A percentile compares a stretch with the other conserved stretches of the same genome.
These are phyloP conservation scores for Tangara arthus DNA, from an alignment of 2,797 vertebrate species.

Conservation along the genomic window DNA sequence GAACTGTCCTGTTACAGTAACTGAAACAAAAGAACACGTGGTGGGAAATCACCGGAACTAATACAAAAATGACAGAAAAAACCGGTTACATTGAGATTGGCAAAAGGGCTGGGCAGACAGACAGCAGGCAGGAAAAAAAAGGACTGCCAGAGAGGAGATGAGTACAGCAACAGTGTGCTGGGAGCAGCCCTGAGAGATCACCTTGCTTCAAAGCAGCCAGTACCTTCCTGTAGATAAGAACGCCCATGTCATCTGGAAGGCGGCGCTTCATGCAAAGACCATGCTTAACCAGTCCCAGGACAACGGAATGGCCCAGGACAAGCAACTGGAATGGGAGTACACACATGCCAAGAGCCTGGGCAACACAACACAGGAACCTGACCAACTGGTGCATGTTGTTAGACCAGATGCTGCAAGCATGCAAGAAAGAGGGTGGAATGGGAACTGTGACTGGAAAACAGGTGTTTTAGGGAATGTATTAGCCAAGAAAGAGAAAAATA, in stretches of 20 bases:
- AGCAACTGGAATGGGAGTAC: background rate
- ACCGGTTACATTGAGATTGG: background rate
- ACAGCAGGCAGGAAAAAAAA: background rate
- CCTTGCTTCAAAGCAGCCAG: background rate
- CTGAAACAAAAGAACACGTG: background rate
- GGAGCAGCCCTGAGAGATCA: background rate
- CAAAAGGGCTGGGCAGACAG: background rate
- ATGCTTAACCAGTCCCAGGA: background rate
- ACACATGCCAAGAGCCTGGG: background rate
- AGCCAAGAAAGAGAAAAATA: background rate
- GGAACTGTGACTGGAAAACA: background rate
- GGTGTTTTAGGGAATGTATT: background rate
- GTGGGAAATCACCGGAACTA: background rate
- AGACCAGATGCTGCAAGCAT: background rate
- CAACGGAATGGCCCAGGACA: accelerated
- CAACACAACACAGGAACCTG: background rate
- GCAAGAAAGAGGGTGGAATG: background rate
- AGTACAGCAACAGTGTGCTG: background rate
- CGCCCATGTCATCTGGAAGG: background rate
- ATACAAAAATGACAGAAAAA: background rate
- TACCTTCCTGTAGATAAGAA: background rate
- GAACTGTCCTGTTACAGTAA: background rate
- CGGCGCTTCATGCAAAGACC: background rate
- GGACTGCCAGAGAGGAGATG: background rate
- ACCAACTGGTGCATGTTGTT: background rate